phyloP scores from a whole-genome alignment of 2,797 vertebrate genomes.

The Spea hammondii region DNA sequence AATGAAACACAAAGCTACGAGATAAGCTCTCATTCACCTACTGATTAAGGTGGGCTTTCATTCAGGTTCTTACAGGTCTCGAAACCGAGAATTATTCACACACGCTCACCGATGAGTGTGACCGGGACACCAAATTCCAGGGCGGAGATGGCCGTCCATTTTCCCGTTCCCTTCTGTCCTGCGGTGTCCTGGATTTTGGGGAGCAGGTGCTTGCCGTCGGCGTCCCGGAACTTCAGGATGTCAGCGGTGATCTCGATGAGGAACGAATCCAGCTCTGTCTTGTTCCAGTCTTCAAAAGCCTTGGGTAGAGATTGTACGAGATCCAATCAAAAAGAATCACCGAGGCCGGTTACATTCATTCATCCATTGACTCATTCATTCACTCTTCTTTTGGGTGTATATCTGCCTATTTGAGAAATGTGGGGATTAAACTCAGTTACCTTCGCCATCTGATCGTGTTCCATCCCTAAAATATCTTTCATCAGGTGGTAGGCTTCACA shows the following conservation, averaged over 20 bases:
- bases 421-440: constrained; percentile 60
- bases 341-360: too few relatives aligned
- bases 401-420: too few relatives aligned
- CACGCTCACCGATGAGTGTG: constrained; percentile 87
- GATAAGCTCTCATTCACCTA: too few relatives aligned
- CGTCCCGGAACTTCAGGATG: constrained; percentile 86
- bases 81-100: too few relatives aligned
- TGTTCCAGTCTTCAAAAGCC: constrained; percentile 91
- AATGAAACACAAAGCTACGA: too few relatives aligned
- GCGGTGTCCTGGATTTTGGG: constrained; percentile 94
- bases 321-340: too few relatives aligned
- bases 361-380: too few relatives aligned
- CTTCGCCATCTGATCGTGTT: constrained; percentile 87
- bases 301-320: constrained; percentile 50
- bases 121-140: constrained; percentile 93
- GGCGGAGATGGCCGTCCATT: constrained; percentile 95
- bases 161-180: constrained; percentile 96
- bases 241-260: constrained; percentile 96
- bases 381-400: too few relatives aligned
- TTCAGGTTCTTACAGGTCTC: too few relatives aligned
- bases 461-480: constrained; percentile 88
- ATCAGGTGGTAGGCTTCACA: constrained; percentile 97
- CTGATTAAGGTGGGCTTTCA: too few relatives aligned
- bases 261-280: constrained; percentile 95
- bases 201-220: constrained; percentile 79